Evolutionary conservation across 2,113 vertebrate genomes (phyloP).

Genomic region (Protomyctophum bolini): DNA sequence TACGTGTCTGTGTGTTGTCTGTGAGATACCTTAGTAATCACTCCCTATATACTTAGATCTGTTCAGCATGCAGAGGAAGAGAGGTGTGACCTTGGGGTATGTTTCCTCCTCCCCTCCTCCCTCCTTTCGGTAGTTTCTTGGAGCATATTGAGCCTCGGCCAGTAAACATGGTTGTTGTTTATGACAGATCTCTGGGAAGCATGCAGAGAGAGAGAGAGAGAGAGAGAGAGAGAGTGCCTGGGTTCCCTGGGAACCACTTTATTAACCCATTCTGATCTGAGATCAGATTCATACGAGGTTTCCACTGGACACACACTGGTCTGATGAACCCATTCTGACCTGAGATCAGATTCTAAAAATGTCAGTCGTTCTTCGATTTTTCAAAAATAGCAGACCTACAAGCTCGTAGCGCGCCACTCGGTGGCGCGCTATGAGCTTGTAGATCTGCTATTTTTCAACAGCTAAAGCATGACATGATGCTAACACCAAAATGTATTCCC

Average conservation of each 20-base stretch:
- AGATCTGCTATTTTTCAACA: too few relatives aligned
- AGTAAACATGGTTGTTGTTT: conserved; percentile 42
- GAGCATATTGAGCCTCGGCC: conserved; percentile 2
- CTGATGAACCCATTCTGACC: too few relatives aligned
- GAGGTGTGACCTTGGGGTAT: conserved; percentile 28
- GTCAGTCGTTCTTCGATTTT: too few relatives aligned
- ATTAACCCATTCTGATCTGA: neutral
- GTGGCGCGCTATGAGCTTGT: too few relatives aligned
- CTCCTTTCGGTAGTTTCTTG: neutral
- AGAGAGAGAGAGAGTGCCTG: too few relatives aligned
- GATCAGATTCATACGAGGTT: too few relatives aligned
- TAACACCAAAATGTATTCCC: too few relatives aligned
- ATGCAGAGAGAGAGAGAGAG: neutral
- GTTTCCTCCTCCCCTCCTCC: neutral
- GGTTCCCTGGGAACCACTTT: conserved; percentile 7
- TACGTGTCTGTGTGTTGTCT: conserved; percentile 11
- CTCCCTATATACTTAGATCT: neutral
- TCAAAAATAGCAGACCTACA: too few relatives aligned
- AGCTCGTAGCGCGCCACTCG: too few relatives aligned
- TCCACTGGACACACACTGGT: too few relatives aligned
- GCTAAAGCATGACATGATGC: too few relatives aligned
- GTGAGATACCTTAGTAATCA: conserved; percentile 28
- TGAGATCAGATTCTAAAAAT: too few relatives aligned
- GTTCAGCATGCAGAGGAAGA: conserved; percentile 1
- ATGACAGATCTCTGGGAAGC: conserved; percentile 22